A percentile compares a stretch with the other conserved stretches of the same genome.
Conservation (phyloP, 2,113 vertebrate genomes). For the Anoplopoma fimbria region DNA sequence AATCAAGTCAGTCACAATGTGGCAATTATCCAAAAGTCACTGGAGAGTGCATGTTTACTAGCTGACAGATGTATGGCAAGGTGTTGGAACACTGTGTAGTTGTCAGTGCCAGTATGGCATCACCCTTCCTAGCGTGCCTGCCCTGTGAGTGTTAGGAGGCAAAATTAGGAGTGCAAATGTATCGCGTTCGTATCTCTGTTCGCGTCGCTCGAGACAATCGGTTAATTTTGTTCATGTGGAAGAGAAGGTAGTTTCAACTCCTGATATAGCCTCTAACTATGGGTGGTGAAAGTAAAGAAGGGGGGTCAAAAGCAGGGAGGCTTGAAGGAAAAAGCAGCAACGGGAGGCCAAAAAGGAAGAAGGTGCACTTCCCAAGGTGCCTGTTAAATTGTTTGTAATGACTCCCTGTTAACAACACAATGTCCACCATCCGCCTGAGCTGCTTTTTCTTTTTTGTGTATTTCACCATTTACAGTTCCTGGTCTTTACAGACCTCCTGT, state of each 20-base stretch:
- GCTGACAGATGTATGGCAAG: constrained; percentile 62
- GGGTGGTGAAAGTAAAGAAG: background rate
- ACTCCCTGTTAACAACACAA: constrained; percentile 50
- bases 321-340: constrained; percentile 13
- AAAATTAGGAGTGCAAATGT: constrained; percentile 22
- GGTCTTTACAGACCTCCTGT: constrained; percentile 51
- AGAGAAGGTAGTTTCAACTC: background rate
- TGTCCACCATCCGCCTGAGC: constrained; percentile 28
- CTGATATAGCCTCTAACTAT: background rate
- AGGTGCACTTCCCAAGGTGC: constrained; percentile 18
- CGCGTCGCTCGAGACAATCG: background rate
- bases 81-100: constrained; percentile 36
- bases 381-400: constrained; percentile 73
- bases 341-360: constrained; percentile 5
- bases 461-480: constrained; percentile 55
- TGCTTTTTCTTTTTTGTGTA: constrained; percentile 65
- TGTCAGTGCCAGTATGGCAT: constrained; percentile 4
- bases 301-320: background rate
- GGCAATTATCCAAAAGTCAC: constrained; percentile 60
- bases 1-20: constrained; percentile 57
- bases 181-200: constrained; percentile 4
- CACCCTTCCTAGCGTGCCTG: background rate
- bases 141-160: constrained; percentile 8
- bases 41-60: constrained; percentile 47
- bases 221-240: background rate